Conservation (phyloP, 2,888 invertebrate genomes). For the Sphecodes monilicornis region DNA sequence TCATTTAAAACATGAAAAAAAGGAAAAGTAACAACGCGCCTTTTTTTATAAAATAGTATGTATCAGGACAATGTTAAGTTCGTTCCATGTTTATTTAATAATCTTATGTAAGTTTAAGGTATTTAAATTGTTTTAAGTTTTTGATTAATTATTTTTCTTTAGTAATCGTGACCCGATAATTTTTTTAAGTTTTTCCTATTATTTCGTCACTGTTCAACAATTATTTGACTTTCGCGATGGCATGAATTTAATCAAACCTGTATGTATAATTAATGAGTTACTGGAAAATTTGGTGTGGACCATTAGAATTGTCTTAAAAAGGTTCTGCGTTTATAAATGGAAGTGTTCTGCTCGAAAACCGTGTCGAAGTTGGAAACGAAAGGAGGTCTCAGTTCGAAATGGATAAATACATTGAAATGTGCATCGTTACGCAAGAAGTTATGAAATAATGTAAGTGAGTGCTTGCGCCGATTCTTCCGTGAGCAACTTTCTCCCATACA, state of each 20-base stretch:
- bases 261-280: not conserved
- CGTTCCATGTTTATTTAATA: not conserved
- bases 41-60: too few species aligned
- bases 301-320: not conserved
- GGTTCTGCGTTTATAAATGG: not conserved
- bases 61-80: too few species aligned
- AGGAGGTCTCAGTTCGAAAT: not conserved
- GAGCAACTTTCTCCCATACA: constrained; percentile 80
- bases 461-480: constrained; percentile 69
- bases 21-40: not conserved
- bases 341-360: not conserved
- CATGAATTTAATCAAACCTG: too few species aligned
- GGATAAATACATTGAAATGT: constrained; percentile 23
- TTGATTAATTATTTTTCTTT: not conserved
- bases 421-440: constrained; percentile 69
- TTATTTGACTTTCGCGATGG: not conserved
- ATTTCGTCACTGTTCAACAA: not conserved
- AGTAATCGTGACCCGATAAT: not conserved
- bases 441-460: constrained; percentile 71
- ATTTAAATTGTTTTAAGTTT: not conserved
- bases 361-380: not conserved
- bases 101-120: not conserved
- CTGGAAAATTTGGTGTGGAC: not conserved
- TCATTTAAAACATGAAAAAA: not conserved
- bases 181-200: not conserved